phyloP scores from a whole-genome alignment of 2,888 invertebrate genomes.

The Agonopterix subpropinquella region DNA sequence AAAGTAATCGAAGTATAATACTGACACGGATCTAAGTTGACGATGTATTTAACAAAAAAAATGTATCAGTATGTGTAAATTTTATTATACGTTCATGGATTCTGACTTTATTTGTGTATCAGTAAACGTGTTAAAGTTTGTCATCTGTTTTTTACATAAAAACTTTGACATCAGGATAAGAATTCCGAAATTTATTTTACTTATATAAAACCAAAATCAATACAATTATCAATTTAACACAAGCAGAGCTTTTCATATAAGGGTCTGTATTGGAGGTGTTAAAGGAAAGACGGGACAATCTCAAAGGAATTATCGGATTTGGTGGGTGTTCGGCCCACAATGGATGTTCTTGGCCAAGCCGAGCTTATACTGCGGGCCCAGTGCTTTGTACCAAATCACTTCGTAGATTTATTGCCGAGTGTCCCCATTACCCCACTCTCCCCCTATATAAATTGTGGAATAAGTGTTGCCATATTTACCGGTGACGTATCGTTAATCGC shows the following conservation, averaged over 20 bases:
- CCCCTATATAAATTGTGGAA: slow-evolving; percentile 67
- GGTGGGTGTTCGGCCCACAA: slow-evolving; percentile 60
- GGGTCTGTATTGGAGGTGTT: slow-evolving; percentile 55
- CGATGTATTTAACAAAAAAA: too few species aligned
- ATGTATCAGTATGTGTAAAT: too few species aligned
- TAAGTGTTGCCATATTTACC: slow-evolving; percentile 74
- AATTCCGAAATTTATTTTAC: neutral
- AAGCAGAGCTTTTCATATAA: slow-evolving; percentile 33
- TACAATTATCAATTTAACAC: slow-evolving; percentile 27
- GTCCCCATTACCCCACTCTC: slow-evolving; percentile 62
- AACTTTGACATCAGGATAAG: too few species aligned
- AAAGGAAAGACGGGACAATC: slow-evolving; percentile 70
- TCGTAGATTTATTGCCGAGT: slow-evolving; percentile 66
- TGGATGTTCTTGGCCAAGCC: slow-evolving; percentile 64
- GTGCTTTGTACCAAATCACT: slow-evolving; percentile 74
- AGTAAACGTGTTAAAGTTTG: too few species aligned
- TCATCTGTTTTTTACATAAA: too few species aligned
- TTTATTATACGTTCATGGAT: too few species aligned
- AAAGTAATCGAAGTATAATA: too few species aligned
- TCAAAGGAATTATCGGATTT: slow-evolving; percentile 72
- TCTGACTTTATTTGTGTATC: too few species aligned
- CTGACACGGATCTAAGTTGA: too few species aligned
- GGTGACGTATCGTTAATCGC: slow-evolving; percentile 71
- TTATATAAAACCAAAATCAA: neutral
- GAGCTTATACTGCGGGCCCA: slow-evolving; percentile 64